These are phyloP conservation scores for Crambe crambe DNA, from an alignment of 37 sponge, comb jelly and placozoan species.

Conservation along the genomic window DNA sequence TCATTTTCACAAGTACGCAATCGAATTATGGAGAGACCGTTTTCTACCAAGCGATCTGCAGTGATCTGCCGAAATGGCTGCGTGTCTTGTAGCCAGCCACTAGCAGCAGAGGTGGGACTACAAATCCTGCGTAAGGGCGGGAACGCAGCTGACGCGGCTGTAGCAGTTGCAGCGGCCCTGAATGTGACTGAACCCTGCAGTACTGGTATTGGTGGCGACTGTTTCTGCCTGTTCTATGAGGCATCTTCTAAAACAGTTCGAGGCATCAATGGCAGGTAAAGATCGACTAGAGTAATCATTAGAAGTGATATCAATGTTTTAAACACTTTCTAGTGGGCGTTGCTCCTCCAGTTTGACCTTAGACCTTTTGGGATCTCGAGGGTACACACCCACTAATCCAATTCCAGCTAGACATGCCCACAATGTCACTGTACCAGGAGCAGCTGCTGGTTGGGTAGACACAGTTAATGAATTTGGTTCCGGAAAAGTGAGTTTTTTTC, in stretches of 20 bases:
- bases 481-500: conserved; percentile 59
- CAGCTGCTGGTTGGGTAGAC: conserved; percentile 89
- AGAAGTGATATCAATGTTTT: too few relatives aligned
- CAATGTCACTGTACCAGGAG: conserved; percentile 84
- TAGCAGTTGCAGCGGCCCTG: conserved; percentile 84
- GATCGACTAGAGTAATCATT: too few relatives aligned
- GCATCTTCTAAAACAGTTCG: conserved; percentile 54
- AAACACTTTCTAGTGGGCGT: conserved; percentile 52
- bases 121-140: conserved; percentile 66
- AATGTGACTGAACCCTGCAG: conserved; percentile 87
- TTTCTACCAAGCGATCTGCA: conserved; percentile 60
- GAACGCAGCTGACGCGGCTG: conserved; percentile 89
- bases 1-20: too few relatives aligned
- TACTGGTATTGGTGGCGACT: conserved; percentile 88
- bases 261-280: conserved; percentile 82
- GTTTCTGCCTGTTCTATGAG: conserved; percentile 86
- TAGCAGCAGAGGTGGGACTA: conserved; percentile 71
- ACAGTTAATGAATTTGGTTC: conserved; percentile 79
- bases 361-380: conserved; percentile 30
- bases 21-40: too few relatives aligned
- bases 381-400: conserved; percentile 33
- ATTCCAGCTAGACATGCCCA: conserved; percentile 68
- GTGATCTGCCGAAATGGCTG: conserved; percentile 71
- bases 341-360: conserved; percentile 5
- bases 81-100: conserved; percentile 75